Conservation (phyloP, 2,888 invertebrate species). For the Pandemis corylana region DNA sequence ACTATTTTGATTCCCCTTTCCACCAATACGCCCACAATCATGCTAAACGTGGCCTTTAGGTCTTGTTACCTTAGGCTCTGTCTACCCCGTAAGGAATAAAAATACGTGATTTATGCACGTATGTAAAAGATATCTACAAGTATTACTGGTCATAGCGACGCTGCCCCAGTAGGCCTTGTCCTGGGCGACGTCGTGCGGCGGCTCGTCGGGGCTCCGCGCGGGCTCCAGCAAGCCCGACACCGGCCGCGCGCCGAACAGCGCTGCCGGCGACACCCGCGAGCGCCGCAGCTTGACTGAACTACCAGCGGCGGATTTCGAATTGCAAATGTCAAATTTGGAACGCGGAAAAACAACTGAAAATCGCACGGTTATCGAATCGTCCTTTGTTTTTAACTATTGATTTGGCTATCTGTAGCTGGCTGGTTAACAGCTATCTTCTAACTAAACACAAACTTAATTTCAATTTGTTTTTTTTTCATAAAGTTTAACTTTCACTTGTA, state of each 20-base stretch:
- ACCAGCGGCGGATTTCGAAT: not conserved
- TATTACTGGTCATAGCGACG: slow-evolving; percentile 75
- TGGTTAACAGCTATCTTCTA: not conserved
- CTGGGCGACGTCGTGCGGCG: slow-evolving; percentile 80
- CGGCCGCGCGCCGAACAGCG: slow-evolving; percentile 83
- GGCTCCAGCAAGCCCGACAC: slow-evolving; percentile 81
- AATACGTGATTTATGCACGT: too few relatives aligned
- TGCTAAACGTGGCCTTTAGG: too few relatives aligned
- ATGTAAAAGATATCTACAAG: not conserved
- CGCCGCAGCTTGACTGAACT: slow-evolving; percentile 75
- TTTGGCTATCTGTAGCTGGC: not conserved
- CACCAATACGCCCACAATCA: too few relatives aligned
- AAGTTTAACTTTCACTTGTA: not conserved
- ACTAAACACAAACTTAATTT: slow-evolving; percentile 9
- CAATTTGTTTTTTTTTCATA: slow-evolving; percentile 5
- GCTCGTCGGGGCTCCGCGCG: slow-evolving; percentile 78
- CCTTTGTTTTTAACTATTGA: not conserved
- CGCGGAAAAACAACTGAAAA: not conserved
- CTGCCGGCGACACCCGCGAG: slow-evolving; percentile 80
- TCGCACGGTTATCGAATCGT: not conserved
- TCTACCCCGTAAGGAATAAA: too few relatives aligned
- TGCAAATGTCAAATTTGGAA: slow-evolving; percentile 27
- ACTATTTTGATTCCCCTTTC: too few relatives aligned
- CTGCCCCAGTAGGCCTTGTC: slow-evolving; percentile 82
- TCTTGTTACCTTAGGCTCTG: too few relatives aligned